Base-by-base conservation (phyloP, 2,113 vertebrate genomes). In the Cricetomys ansorgei region DNA sequence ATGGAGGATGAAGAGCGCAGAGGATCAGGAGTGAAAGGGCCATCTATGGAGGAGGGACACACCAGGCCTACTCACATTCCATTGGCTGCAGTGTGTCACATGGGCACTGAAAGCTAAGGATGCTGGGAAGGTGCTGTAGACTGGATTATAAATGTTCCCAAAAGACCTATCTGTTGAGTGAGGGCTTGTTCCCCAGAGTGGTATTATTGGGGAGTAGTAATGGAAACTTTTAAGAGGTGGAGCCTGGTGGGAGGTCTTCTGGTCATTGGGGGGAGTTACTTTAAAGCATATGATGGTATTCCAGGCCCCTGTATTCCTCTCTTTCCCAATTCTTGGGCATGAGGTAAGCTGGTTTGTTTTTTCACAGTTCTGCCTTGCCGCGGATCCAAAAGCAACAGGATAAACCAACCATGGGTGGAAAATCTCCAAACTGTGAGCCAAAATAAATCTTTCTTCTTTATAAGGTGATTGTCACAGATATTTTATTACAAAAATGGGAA, bases 341-440 rank as follows among this genome's bases (percentile, higher is more conserved):
- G 65, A 81, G 40, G 57, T 62, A 43, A 84, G n/a, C n/a, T 84
- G 16, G 16, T 84, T 84, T 84, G 15, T 84, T 84, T n/a, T 84
- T 64, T 31, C 1, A 0, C 40, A 45, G 40, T 72, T 21, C 43
- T 64, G 27, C 7, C 65, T 89, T 31, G 10, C 7, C 31, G 19
- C 17, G 80, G 31, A 62, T 10, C 65, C 40, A 48, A 62, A 77
- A 72, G 43, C 76, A 53, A 62, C 5, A 13, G 16, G 29, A n/a
- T 27, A 59, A 50, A 19, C 11, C 19, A 34, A 64, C 37, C 43
- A 40, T 27, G 67, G 76, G 57, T n/a, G 11, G 65, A 43, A 62
- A 64, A 84, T 64, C 40, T 3, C 27, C 9, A 84, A 64, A 45
- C 81, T 45, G 40, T 31, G 40, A 84, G n/a, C 21, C 37, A n/a